Evolutionary conservation across 1,140 invertebrate species (phyloP).

Genomic region (Spodoptera litura): DNA sequence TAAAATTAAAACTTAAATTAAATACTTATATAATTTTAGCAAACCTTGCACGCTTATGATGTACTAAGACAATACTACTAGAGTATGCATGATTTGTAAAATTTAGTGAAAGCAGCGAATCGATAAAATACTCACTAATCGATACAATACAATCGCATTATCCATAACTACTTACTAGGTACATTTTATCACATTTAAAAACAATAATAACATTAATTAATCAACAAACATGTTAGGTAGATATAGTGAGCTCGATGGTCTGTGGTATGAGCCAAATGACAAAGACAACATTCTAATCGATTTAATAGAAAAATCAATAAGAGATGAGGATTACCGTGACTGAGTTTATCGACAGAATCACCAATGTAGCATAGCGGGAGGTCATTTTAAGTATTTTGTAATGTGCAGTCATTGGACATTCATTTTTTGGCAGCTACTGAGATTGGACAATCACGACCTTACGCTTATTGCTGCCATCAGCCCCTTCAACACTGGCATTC

Average conservation of each 20-base stretch:
- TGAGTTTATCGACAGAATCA: no score
- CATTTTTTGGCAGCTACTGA: no score
- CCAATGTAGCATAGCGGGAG: no score
- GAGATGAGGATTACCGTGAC: no score
- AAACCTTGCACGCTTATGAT: neutral
- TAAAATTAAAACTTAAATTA: constrained; percentile 8
- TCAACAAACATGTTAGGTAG: neutral
- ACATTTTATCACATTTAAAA: constrained; percentile 31
- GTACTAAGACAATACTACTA: neutral
- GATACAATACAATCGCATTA: neutral
- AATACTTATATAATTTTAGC: neutral
- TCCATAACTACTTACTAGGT: neutral
- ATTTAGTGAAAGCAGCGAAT: neutral
- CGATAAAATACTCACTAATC: neutral
- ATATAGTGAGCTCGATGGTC: neutral
- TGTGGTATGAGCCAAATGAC: no score
- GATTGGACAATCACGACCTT: no score
- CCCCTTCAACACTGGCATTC: no score
- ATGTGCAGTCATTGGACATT: no score
- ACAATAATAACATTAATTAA: neutral
- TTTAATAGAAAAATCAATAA: no score
- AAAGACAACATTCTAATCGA: no score
- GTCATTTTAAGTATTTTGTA: no score
- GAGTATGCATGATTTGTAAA: neutral
- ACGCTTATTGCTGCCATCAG: no score